phyloP scores from a whole-genome alignment of 2,888 invertebrate genomes.

The Epistrophella euchroma region DNA sequence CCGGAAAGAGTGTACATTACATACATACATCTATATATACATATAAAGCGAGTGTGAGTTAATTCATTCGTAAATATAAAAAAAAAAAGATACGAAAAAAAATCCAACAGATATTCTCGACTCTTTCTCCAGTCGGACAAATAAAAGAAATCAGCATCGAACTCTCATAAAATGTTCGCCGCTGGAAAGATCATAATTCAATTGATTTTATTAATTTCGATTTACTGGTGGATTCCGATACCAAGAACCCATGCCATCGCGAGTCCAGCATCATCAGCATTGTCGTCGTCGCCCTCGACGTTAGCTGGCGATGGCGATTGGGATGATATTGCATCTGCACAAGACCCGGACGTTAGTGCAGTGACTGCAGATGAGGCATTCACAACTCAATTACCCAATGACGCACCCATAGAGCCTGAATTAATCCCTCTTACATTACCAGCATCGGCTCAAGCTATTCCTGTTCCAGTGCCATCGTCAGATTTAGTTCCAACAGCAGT shows the following conservation, averaged over 20 bases:
- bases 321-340: slow-evolving; percentile 41
- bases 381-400: slow-evolving; percentile 73
- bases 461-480: slow-evolving; percentile 33
- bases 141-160: slow-evolving; percentile 24
- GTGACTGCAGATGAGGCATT: slow-evolving; percentile 60
- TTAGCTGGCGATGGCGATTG: slow-evolving; percentile 15
- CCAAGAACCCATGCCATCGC: slow-evolving; percentile 64
- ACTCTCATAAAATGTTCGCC: slow-evolving; percentile 64
- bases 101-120: not conserved
- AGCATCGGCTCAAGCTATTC: slow-evolving; percentile 29
- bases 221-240: slow-evolving; percentile 73
- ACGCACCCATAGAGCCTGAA: slow-evolving; percentile 64
- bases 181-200: slow-evolving; percentile 70
- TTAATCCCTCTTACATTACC: slow-evolving; percentile 57
- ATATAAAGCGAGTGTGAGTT: slow-evolving; percentile 46
- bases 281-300: slow-evolving; percentile 5
- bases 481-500: slow-evolving; percentile 19
- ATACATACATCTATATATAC: slow-evolving; percentile 5
- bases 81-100: slow-evolving; percentile 20
- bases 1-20: slow-evolving; percentile 54
- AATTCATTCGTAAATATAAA: slow-evolving; percentile 36
- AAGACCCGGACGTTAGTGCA: slow-evolving; percentile 28
- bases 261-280: slow-evolving; percentile 43
- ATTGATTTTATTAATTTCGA: slow-evolving; percentile 73
- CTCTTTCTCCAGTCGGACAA: slow-evolving; percentile 6